phyloP scores from a whole-genome alignment of 2,797 vertebrate genomes.

The Pogonophryne albipinna region DNA sequence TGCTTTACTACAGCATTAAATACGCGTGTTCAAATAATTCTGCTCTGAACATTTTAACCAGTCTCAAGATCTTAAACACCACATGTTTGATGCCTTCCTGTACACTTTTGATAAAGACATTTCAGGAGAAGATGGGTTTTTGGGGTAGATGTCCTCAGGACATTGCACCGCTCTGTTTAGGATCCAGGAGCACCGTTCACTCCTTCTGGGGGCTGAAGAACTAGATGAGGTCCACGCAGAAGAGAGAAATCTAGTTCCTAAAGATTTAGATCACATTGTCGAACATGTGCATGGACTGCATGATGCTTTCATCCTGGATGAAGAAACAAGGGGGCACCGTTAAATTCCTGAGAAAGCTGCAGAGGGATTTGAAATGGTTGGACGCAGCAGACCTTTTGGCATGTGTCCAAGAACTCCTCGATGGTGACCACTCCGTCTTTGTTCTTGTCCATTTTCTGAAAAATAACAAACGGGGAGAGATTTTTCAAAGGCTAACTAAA shows the following conservation, averaged over 20 bases:
- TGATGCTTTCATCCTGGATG: conserved; percentile 95
- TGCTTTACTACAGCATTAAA: not conserved
- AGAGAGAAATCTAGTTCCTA: not conserved
- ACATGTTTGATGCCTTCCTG: not conserved
- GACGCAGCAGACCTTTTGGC: conserved; percentile 84
- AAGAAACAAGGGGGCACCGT: not conserved
- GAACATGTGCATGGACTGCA: conserved; percentile 98
- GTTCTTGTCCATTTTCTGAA: conserved; percentile 98
- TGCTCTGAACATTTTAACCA: not conserved
- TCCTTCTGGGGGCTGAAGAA: not conserved
- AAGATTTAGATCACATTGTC: conserved; percentile 92
- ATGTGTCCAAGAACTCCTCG: conserved; percentile 96
- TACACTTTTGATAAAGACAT: conserved; percentile 1
- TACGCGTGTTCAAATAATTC: not conserved
- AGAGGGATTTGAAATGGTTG: not conserved
- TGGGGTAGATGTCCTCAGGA: conserved; percentile 4
- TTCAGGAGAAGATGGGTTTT: conserved; percentile 16
- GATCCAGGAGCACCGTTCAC: conserved; percentile 2
- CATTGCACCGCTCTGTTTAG: not conserved
- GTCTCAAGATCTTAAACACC: not conserved
- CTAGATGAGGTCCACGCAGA: conserved; percentile 22
- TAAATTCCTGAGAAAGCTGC: not conserved
- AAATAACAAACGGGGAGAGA: conserved; percentile 18
- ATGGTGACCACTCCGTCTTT: conserved; percentile 96
- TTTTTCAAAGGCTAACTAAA: not conserved